Evolutionary conservation across 2,797 vertebrate species (phyloP).

Genomic region (Bradypus variegatus): DNA sequence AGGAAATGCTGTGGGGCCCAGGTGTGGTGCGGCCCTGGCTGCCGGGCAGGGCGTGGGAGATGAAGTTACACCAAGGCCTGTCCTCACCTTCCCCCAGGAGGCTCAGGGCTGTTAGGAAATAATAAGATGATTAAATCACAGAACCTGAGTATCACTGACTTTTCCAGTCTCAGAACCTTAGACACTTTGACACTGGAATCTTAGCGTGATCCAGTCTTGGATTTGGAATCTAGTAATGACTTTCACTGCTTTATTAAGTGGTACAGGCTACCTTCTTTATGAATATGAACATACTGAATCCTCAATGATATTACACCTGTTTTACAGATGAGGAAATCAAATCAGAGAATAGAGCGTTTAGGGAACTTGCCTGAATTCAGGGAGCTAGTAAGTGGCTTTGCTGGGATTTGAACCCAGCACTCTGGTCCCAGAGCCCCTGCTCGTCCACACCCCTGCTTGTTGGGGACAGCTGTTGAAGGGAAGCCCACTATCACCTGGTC

Average conservation of each 20-base stretch:
- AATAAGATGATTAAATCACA: conserved; percentile 41
- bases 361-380: neutral
- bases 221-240: neutral
- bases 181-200: neutral
- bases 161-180: conserved; percentile 12
- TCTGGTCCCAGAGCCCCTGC: neutral
- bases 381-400: neutral
- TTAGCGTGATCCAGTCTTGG: neutral
- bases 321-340: neutral
- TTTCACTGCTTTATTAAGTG: neutral
- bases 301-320: neutral
- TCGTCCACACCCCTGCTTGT: neutral
- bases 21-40: neutral
- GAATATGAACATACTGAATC: neutral
- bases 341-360: neutral
- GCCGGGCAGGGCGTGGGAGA: neutral
- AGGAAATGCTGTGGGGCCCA: neutral
- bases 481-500: neutral
- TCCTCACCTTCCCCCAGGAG: conserved; percentile 13
- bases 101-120: conserved; percentile 30
- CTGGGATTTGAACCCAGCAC: neutral
- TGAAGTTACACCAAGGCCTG: neutral
- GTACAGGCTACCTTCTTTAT: neutral
- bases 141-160: neutral
- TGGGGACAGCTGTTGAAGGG: neutral